Evolutionary conservation across 2,797 vertebrate species (phyloP).

Genomic region (Tarsius wallacei): DNA sequence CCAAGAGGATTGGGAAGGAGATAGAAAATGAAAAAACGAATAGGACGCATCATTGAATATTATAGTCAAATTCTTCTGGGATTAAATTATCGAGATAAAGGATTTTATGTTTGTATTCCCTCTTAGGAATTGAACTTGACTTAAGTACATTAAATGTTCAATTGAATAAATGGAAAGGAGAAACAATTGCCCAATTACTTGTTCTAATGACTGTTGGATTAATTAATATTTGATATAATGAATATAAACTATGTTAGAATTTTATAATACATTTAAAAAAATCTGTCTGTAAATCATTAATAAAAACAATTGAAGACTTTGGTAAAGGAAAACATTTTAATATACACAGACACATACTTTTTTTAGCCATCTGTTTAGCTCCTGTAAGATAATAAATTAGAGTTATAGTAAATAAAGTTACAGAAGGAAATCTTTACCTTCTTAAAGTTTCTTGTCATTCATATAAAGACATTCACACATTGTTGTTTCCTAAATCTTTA

Average conservation of each 20-base stretch:
- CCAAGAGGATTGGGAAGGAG: not conserved
- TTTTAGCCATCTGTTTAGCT: not conserved
- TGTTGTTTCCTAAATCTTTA: not conserved
- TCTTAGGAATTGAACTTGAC: not conserved
- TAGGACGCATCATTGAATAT: not conserved
- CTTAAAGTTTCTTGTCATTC: conserved; percentile 6
- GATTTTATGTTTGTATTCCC: not conserved
- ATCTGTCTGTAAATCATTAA: not conserved
- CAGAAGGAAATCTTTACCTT: not conserved
- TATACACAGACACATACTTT: not conserved
- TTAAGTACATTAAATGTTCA: not conserved
- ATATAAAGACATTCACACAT: not conserved
- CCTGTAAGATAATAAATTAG: not conserved
- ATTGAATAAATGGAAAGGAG: not conserved
- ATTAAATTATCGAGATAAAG: not conserved
- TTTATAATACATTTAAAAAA: not conserved
- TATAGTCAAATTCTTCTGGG: not conserved
- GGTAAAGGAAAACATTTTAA: conserved; percentile 28
- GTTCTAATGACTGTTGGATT: not conserved
- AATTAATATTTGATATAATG: conserved; percentile 1
- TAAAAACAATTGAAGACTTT: not conserved
- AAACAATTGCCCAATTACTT: not conserved
- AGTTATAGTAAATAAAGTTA: not conserved
- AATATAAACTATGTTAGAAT: not conserved
- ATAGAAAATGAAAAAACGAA: not conserved